These are phyloP conservation scores for Uloborus diversus DNA, from an alignment of 1,140 invertebrate genomes.

Conservation along the genomic window DNA sequence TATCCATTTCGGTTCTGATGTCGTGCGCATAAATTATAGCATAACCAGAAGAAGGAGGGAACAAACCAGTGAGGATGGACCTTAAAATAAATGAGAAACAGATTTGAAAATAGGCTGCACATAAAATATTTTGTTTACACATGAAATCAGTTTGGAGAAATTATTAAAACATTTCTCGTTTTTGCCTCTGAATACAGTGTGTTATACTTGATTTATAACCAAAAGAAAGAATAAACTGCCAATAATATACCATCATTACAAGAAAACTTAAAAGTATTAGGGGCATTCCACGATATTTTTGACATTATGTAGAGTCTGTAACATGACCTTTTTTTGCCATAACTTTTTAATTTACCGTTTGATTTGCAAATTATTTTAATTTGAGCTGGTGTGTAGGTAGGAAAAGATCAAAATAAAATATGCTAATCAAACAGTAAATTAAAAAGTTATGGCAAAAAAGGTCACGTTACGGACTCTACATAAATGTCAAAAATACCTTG, in stretches of 20 bases:
- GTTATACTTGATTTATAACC: not conserved
- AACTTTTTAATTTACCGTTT: too few relatives aligned
- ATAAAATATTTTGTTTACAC: not conserved
- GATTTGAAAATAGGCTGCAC: not conserved
- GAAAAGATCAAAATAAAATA: too few relatives aligned
- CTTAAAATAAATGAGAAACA: slow-evolving; percentile 61
- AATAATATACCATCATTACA: not conserved
- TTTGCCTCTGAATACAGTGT: not conserved
- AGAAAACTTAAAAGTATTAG: too few relatives aligned
- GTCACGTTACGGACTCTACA: too few relatives aligned
- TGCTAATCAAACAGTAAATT: too few relatives aligned
- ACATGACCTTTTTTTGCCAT: too few relatives aligned
- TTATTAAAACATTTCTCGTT: not conserved
- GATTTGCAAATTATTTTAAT: too few relatives aligned
- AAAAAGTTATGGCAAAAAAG: too few relatives aligned
- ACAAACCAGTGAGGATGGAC: slow-evolving; percentile 77
- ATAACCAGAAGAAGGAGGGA: slow-evolving; percentile 74
- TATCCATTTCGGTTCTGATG: slow-evolving; percentile 68
- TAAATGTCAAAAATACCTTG: too few relatives aligned
- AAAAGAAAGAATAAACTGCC: not conserved
- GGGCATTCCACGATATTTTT: too few relatives aligned
- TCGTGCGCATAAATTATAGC: slow-evolving; percentile 76
- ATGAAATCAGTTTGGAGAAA: not conserved
- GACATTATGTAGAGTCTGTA: too few relatives aligned
- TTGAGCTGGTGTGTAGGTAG: too few relatives aligned